phyloP scores from a whole-genome alignment of 1,140 invertebrate species.

The Potamilus streckersoni region DNA sequence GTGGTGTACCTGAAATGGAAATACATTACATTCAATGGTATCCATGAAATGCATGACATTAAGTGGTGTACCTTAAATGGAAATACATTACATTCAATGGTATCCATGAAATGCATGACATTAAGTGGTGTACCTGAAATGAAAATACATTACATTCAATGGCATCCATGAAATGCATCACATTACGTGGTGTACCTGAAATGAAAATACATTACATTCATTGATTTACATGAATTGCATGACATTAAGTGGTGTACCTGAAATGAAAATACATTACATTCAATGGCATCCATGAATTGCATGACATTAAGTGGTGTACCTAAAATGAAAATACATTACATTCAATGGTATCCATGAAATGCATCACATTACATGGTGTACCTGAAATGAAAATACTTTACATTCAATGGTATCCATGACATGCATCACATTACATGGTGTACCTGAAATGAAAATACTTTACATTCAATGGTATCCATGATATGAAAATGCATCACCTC shows the following conservation, averaged over 20 bases:
- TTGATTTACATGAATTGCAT: conserved; percentile 85
- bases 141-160: conserved; percentile 69
- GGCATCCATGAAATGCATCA: conserved; percentile 91
- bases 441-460: conserved; percentile 70
- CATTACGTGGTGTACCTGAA: conserved; percentile 85
- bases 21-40: conserved; percentile 75
- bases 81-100: conserved; percentile 73
- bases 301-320: conserved; percentile 87
- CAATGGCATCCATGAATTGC: conserved; percentile 87
- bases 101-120: conserved; percentile 90
- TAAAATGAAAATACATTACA: conserved; percentile 40
- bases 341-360: conserved; percentile 91
- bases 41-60: conserved; percentile 90
- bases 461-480: too few relatives aligned
- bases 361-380: conserved; percentile 86
- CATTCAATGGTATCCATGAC: conserved; percentile 82
- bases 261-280: conserved; percentile 54
- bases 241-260: conserved; percentile 86
- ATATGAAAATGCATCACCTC: too few relatives aligned
- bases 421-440: conserved; percentile 81
- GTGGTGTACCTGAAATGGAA: conserved; percentile 77
- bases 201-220: conserved; percentile 68
- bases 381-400: conserved; percentile 67
- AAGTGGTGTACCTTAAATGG: conserved; percentile 81
- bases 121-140: conserved; percentile 82